Evolutionary conservation across 2,797 vertebrate species (phyloP).

Genomic region (Melanotaenia boesemani): DNA sequence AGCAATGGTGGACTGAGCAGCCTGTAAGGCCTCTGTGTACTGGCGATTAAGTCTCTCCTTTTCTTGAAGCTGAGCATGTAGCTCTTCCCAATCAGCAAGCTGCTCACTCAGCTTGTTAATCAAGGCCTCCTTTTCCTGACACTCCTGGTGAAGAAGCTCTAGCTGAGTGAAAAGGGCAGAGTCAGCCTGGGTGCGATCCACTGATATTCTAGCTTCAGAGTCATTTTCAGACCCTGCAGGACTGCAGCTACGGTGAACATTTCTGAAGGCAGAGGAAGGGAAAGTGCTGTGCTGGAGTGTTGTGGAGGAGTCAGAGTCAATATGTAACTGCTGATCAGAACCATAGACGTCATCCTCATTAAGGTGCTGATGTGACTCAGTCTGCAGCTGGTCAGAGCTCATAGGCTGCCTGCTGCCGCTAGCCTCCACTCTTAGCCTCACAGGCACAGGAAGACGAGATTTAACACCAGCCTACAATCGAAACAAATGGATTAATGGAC

Average conservation of each 20-base stretch:
- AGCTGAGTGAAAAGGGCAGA: constrained; percentile 75
- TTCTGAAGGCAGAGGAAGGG: constrained; percentile 36
- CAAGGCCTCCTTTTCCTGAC: constrained; percentile 82
- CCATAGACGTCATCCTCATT: constrained; percentile 19
- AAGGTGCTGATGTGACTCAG: constrained; percentile 39
- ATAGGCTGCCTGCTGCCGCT: constrained; percentile 34
- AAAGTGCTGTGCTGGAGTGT: constrained; percentile 38
- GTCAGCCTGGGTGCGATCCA: constrained; percentile 31
- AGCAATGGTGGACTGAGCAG: constrained; percentile 84
- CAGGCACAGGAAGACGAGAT: constrained; percentile 87
- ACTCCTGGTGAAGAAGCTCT: constrained; percentile 84
- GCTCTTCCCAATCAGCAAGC: constrained; percentile 72
- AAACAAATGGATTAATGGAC: constrained; percentile 31
- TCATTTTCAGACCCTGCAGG: constrained; percentile 36
- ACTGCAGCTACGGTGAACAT: constrained; percentile 27
- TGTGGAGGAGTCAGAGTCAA: constrained; percentile 18
- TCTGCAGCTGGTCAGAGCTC: constrained; percentile 37
- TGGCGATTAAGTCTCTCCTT: constrained; percentile 76
- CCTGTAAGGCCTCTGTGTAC: constrained; percentile 77
- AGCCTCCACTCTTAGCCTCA: constrained; percentile 71
- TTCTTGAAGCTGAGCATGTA: constrained; percentile 75
- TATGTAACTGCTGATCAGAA: constrained; percentile 38
- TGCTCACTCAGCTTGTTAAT: constrained; percentile 78
- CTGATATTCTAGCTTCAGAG: constrained; percentile 34
- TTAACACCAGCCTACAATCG: constrained; percentile 77